phyloP scores from a whole-genome alignment of 2,888 invertebrate genomes.

The Epiperipatus broadwayi region DNA sequence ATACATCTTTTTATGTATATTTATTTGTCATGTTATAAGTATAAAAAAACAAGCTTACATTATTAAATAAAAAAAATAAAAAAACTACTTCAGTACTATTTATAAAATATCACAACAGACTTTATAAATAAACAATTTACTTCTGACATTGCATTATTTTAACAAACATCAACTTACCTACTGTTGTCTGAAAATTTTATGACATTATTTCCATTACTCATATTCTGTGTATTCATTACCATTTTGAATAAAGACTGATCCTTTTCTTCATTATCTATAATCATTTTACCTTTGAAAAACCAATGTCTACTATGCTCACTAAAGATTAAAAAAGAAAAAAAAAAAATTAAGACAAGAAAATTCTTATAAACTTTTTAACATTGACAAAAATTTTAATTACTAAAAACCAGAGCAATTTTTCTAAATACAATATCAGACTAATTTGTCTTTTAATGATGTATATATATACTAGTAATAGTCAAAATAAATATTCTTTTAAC shows the following conservation, averaged over 20 bases:
- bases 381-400: background rate
- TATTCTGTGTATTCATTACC: slow-evolving; percentile 70
- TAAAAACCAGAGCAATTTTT: background rate
- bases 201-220: slow-evolving; percentile 74
- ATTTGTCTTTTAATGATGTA: background rate
- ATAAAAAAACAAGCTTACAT: slow-evolving; percentile 1
- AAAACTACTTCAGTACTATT: slow-evolving; percentile 1
- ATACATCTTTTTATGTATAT: no score
- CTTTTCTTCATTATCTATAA: slow-evolving; percentile 56
- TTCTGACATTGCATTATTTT: background rate
- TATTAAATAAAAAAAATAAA: slow-evolving; percentile 8
- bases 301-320: slow-evolving; percentile 94
- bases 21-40: slow-evolving; percentile 15
- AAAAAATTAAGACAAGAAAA: background rate
- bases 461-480: background rate
- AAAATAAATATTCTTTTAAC: slow-evolving; percentile 1
- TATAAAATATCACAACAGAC: no score
- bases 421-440: background rate
- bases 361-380: no score
- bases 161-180: slow-evolving; percentile 36
- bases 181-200: slow-evolving; percentile 95
- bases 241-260: slow-evolving; percentile 71
- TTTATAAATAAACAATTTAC: no score
- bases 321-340: slow-evolving; percentile 15
- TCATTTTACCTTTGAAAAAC: slow-evolving; percentile 79